Evolutionary conservation across 2,888 invertebrate species (phyloP).

Genomic region (Arctia plantaginis): DNA sequence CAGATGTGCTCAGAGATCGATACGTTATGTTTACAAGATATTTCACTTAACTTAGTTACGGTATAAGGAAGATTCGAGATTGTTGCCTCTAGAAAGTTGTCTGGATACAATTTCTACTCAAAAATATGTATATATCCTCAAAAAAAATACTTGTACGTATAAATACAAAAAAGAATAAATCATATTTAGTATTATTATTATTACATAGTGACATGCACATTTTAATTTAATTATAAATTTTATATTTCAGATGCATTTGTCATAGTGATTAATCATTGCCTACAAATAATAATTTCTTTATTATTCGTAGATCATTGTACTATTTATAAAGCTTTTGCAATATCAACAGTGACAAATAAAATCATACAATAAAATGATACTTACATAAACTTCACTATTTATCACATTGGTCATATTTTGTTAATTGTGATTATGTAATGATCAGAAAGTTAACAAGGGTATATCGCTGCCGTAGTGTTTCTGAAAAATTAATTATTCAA

Average conservation of each 20-base stretch:
- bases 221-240: no score
- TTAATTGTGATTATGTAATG: neutral
- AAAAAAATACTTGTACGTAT: neutral
- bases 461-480: no score
- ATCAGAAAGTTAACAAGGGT: neutral
- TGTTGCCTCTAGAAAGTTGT: constrained; percentile 21
- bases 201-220: neutral
- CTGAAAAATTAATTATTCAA: neutral
- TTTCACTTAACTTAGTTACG: constrained; percentile 44
- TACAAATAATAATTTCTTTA: no score
- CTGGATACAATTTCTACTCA: constrained; percentile 16
- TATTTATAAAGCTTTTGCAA: no score
- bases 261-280: no score
- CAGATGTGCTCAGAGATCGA: constrained; percentile 69
- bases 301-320: no score
- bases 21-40: constrained; percentile 64
- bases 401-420: no score
- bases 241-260: no score
- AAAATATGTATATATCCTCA: neutral
- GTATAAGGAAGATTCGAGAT: constrained; percentile 18
- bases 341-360: no score
- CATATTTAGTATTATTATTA: neutral
- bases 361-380: neutral
- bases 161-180: neutral
- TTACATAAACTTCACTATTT: neutral